Percentiles rank a stretch among this genome's conserved stretches.
These are phyloP conservation scores for Epinephelus awoara DNA, from an alignment of 2,797 vertebrate species.

Conservation along the genomic window DNA sequence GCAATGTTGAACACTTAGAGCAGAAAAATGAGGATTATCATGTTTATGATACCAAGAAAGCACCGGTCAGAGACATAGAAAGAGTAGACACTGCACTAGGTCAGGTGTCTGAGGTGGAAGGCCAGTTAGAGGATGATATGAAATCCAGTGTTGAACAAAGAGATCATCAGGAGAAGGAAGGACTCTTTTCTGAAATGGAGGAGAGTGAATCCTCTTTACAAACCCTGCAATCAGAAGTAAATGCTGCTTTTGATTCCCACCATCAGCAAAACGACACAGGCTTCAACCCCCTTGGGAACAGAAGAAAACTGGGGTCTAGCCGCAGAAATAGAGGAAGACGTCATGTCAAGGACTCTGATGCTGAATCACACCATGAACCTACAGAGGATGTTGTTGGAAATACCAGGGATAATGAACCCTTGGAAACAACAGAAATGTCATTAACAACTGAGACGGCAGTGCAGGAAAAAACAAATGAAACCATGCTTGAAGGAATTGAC, in stretches of 20 bases:
- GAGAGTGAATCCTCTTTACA: constrained; percentile 1
- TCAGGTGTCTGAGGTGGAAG: not conserved
- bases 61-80: not conserved
- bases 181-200: constrained; percentile 2
- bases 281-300: not conserved
- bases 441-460: not conserved
- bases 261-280: not conserved
- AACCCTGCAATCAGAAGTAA: constrained; percentile 4
- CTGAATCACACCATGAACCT: constrained; percentile 5
- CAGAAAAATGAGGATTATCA: not conserved
- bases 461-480: not conserved
- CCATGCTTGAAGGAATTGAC: constrained; percentile 8
- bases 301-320: constrained; percentile 61
- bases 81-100: not conserved
- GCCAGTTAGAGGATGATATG: not conserved
- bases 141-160: constrained; percentile 1
- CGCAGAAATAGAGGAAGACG: constrained; percentile 45
- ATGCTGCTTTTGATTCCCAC: not conserved
- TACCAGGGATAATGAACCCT: not conserved
- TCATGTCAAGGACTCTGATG: constrained; percentile 2
- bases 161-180: not conserved
- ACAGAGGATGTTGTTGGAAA: not conserved
- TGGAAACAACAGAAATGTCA: not conserved
- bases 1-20: not conserved
- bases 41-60: not conserved